Percentiles rank a stretch among this genome's conserved stretches.
Conservation (phyloP, 2,888 invertebrate species). For the Odontothrips loti region DNA sequence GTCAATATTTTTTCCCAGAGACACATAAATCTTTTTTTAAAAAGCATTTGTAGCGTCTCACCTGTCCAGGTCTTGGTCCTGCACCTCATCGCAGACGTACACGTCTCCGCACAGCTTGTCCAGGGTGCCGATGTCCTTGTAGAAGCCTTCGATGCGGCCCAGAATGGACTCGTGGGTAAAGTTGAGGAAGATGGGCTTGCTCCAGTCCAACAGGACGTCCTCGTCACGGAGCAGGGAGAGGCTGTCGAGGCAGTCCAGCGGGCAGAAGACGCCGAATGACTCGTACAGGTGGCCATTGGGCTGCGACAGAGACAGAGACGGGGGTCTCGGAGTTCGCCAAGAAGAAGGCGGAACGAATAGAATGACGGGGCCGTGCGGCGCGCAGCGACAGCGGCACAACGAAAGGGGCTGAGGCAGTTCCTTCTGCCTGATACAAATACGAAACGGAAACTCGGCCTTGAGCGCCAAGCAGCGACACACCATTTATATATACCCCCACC, state of each 20-base stretch:
- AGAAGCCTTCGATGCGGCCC: slow-evolving; percentile 70
- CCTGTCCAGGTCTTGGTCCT: slow-evolving; percentile 15
- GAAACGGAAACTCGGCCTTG: too few relatives aligned
- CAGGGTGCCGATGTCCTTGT: slow-evolving; percentile 55
- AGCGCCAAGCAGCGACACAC: too few relatives aligned
- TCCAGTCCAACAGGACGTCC: slow-evolving; percentile 73
- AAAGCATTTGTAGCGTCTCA: neutral
- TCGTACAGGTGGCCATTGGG: slow-evolving; percentile 75
- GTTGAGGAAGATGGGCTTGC: slow-evolving; percentile 76
- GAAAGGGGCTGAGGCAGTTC: neutral
- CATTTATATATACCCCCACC: too few relatives aligned
- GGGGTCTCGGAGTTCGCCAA: too few relatives aligned
- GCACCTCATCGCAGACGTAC: slow-evolving; percentile 58
- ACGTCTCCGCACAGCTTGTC: slow-evolving; percentile 78
- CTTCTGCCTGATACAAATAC: too few relatives aligned
- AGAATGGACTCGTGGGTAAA: slow-evolving; percentile 79
- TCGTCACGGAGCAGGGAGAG: slow-evolving; percentile 69
- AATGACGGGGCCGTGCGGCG: neutral
- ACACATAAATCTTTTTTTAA: too few relatives aligned
- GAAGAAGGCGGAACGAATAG: slow-evolving; percentile 28
- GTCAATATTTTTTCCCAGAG: too few relatives aligned
- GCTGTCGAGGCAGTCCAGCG: slow-evolving; percentile 67
- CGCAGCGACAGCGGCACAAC: neutral
- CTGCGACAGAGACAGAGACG: slow-evolving; percentile 50
- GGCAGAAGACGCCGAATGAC: slow-evolving; percentile 81